Evolutionary conservation across 2,113 vertebrate species (phyloP).

Genomic region (Vanacampus margaritifer): DNA sequence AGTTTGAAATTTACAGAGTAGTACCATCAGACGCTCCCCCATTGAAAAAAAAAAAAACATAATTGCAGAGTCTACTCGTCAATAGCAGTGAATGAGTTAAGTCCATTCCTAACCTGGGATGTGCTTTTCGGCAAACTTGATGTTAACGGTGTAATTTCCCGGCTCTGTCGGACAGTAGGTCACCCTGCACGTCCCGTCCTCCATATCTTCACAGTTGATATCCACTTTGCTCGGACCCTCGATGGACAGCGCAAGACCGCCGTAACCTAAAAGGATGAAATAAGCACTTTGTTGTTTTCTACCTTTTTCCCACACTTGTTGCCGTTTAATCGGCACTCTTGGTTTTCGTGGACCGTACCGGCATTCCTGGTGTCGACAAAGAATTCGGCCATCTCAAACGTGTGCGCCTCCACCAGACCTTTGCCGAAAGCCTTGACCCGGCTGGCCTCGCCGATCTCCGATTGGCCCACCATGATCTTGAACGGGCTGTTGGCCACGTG

Average conservation of each 20-base stretch:
- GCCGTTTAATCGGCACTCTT: background rate
- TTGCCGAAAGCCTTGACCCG: constrained; percentile 88
- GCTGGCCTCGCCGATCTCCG: constrained; percentile 90
- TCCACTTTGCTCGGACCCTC: constrained; percentile 99
- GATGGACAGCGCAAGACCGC: constrained; percentile 88
- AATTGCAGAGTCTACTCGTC: too few species aligned
- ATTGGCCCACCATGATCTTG: constrained; percentile 94
- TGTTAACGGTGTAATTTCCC: constrained; percentile 92
- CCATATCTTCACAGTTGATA: constrained; percentile 95
- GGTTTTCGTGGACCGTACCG: constrained; percentile 62
- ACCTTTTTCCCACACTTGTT: fast-evolving
- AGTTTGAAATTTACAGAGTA: too few species aligned
- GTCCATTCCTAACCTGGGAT: constrained; percentile 79
- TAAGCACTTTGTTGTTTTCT: background rate
- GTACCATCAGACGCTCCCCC: too few species aligned
- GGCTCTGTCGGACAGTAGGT: constrained; percentile 96
- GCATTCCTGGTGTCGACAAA: constrained; percentile 94
- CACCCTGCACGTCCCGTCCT: constrained; percentile 93
- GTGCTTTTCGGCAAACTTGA: constrained; percentile 95
- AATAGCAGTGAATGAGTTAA: background rate
- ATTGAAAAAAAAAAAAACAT: too few species aligned
- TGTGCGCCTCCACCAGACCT: constrained; percentile 84
- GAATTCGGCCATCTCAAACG: constrained; percentile 90
- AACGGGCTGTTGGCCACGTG: constrained; percentile 97
- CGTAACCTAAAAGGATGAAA: constrained; percentile 80